Base-by-base conservation (phyloP, 2,888 invertebrate genomes). In the Pandemis heparana region DNA sequence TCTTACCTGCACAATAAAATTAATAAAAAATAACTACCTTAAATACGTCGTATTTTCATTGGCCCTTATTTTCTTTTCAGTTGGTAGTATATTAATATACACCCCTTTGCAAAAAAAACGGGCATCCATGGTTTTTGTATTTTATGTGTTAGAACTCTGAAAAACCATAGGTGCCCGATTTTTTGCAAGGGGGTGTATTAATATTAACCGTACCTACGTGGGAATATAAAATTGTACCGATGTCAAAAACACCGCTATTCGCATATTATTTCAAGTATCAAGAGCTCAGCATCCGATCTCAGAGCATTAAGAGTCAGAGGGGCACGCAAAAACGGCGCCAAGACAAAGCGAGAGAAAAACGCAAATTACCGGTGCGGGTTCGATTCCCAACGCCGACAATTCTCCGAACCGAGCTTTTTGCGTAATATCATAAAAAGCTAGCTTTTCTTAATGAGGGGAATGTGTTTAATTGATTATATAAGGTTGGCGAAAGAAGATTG, bases 301-400 rank as follows among this genome's bases (percentile, higher is more conserved):
- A 72, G 65, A 53, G 70, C 76, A 76, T 76, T 75, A 76, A 74
- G 70, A 66, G 69, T 53, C 75, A 74, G 66, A 66, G 75, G 59
- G 59, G 71, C 71, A 46, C 51, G 76, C 74, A 76, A 77, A 76
- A 72, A 76, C 62, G 61, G 78, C 78, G 83, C 82, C 82, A 84
- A 92, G 90, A 92, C 92, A 89, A 91, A 91, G 92, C 88, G 88
- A 83, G 84, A 88, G 88, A 92, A 94, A 93, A 94, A 93, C 89
- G 86, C 88, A 91, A 92, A 91, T 93, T 89, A 87, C 88, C 78
- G 82, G 86, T 86, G 84, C 86, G 85, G 86, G 85, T 90, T 90
- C 88, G 86, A 89, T 90, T 92, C 92, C 86, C 89, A 90, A 82
- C 88, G 85, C 84, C 86, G 82, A 85, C 83, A 89, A 87, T 88